Percentiles rank a stretch among this genome's conserved stretches.
phyloP scores from a whole-genome alignment of 2,888 invertebrate species.

The Camponotus fellah region DNA sequence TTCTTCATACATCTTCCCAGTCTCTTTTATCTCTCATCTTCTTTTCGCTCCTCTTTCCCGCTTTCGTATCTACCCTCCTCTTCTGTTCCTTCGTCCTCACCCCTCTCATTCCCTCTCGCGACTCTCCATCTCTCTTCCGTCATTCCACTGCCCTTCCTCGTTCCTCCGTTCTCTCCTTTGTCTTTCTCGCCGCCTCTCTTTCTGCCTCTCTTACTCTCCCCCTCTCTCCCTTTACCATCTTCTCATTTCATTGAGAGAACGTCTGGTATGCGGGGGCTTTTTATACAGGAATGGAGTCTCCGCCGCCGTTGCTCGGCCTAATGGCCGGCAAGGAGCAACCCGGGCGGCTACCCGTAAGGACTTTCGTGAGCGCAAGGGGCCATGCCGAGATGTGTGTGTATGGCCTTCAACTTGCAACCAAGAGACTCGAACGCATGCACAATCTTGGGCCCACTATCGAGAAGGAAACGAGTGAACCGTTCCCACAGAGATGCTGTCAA shows the following conservation, averaged over 20 bases:
- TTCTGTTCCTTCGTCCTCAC: conserved; percentile 33
- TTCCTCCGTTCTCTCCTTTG: conserved; percentile 52
- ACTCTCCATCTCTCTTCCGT: conserved; percentile 56
- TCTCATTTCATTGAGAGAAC: conserved; percentile 81
- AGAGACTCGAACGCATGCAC: conserved; percentile 65
- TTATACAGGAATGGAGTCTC: conserved; percentile 71
- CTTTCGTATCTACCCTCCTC: conserved; percentile 21
- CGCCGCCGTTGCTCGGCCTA: conserved; percentile 63
- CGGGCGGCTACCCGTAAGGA: conserved; percentile 68
- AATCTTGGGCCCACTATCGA: not conserved
- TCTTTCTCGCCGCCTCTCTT: conserved; percentile 31
- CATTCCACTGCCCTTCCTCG: conserved; percentile 56
- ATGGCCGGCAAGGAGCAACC: conserved; percentile 67
- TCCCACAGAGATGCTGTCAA: conserved; percentile 21
- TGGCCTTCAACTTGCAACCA: conserved; percentile 78
- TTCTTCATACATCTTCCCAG: conserved; percentile 11
- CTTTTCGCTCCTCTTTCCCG: conserved; percentile 11
- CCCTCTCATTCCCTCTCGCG: conserved; percentile 26
- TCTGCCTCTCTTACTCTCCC: conserved; percentile 42
- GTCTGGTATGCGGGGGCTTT: conserved; percentile 82
- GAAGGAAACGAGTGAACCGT: conserved; percentile 36
- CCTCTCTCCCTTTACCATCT: conserved; percentile 31
- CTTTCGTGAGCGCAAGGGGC: conserved; percentile 65
- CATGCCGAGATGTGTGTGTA: conserved; percentile 53
- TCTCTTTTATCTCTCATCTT: conserved; percentile 6